Evolutionary conservation across 2,888 invertebrate species (phyloP), one percentile per base, ranked within the genome.

Genomic region (Cheilosia vulpina): DNA sequence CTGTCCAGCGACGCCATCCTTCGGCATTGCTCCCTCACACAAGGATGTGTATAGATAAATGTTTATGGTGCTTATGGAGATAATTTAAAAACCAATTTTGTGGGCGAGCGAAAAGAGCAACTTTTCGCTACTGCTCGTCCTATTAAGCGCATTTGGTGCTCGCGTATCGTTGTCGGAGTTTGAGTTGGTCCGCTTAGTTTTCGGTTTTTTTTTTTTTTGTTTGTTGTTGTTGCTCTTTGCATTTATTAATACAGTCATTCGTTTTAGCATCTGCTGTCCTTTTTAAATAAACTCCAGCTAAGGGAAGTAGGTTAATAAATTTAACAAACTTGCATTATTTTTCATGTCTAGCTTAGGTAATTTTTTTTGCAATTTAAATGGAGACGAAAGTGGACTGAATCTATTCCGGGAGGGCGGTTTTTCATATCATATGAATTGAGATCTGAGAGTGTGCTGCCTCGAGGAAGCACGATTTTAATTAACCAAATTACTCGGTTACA

Each of bases 21-120:
- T 66, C 13, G 47, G 57, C 63, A 17, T 65, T 17, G 34, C 19
- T 50, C 47, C 15, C 50, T 45, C 38, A 52, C 5, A 34, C 13
- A 50, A 7, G 50, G 13, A 21, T 45, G 4, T 55, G 19, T 31
- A 38, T 69, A 17, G 34, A 60, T 9, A 34, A 21, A 19, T 24
- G 57, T 53, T 53, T 52, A 52, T 45, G 55, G 53, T 77, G 45
- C 34, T 55, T 68, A 60, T 69, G 53, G 69, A 45, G 60, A 62
- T 60, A 68, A 68, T 77, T 77, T 69, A 69, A 77, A 69, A 77
- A 41, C 34, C 62, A 69, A 77, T 77, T 77, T 71, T 53, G n/a
- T 34, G 34, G 50, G 11, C 15, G 38, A 47, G 41, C 11, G 11
- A 27, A 41, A 66, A 41, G 19, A 63, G 15, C 34, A 69, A 72